A percentile compares a stretch with the other conserved stretches of the same genome.
Conservation (phyloP, 2,797 vertebrate genomes). For the Rhinichthys osculus region DNA sequence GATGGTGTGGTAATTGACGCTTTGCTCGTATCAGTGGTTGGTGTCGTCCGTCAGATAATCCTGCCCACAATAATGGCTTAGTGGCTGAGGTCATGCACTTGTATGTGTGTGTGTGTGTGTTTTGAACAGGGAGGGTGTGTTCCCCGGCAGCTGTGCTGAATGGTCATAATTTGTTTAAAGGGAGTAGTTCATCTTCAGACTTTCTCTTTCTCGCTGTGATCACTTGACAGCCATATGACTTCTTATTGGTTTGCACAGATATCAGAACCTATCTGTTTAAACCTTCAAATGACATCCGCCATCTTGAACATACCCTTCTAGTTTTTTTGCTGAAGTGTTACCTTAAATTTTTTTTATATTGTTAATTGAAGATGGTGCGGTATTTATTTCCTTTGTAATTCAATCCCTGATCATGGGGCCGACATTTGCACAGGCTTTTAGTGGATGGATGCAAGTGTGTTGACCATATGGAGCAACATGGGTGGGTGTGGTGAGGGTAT, state of each 20-base stretch:
- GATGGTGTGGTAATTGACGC: slow-evolving; percentile 32
- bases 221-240: slow-evolving; percentile 34
- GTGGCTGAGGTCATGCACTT: no score
- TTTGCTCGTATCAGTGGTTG: slow-evolving; percentile 14
- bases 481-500: slow-evolving; percentile 24
- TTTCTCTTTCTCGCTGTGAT: slow-evolving; percentile 53
- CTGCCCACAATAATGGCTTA: slow-evolving; percentile 10
- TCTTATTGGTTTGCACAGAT: background rate
- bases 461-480: slow-evolving; percentile 51
- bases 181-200: slow-evolving; percentile 58
- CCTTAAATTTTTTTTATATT: slow-evolving; percentile 27
- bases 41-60: slow-evolving; percentile 21
- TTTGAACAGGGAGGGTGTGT: slow-evolving; percentile 62
- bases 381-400: slow-evolving; percentile 58
- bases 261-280: slow-evolving; percentile 17
- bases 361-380: slow-evolving; percentile 52
- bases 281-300: background rate
- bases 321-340: background rate
- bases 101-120: background rate
- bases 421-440: slow-evolving; percentile 45
- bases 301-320: background rate
- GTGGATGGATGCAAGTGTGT: slow-evolving; percentile 38
- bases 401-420: slow-evolving; percentile 60
- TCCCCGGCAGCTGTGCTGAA: slow-evolving; percentile 28
- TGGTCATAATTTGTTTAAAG: slow-evolving; percentile 70